phyloP scores from a whole-genome alignment of 2,797 vertebrate species.

The Mormyrus proboscirostris region DNA sequence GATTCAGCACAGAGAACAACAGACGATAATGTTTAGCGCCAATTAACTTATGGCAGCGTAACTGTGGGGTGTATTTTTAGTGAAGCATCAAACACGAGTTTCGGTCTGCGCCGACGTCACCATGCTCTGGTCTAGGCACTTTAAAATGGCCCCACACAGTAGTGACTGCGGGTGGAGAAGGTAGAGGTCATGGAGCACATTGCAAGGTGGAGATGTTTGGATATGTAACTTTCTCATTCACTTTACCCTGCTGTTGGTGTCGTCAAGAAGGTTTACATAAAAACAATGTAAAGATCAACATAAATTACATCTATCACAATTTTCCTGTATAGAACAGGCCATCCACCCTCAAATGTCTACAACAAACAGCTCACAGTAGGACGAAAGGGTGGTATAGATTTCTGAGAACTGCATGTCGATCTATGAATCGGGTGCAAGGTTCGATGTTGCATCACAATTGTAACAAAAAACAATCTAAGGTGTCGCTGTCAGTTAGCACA shows the following conservation, averaged over 20 bases:
- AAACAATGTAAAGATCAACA: conserved; percentile 6
- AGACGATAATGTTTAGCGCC: not conserved
- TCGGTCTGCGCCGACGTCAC: not conserved
- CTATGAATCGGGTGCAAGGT: not conserved
- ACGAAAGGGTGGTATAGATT: not conserved
- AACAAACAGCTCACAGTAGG: not conserved
- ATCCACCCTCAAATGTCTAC: not conserved
- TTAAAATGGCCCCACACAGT: not conserved
- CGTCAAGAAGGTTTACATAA: not conserved
- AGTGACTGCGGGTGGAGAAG: not conserved
- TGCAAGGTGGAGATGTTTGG: conserved; percentile 15
- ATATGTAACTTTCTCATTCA: conserved; percentile 10
- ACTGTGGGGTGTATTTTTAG: not conserved
- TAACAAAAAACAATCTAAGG: conserved; percentile 23
- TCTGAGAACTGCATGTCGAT: not conserved
- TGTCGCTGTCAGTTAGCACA: conserved; percentile 27
- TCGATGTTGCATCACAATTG: not conserved
- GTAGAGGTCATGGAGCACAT: not conserved
- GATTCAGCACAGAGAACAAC: not conserved
- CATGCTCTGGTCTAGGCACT: not conserved
- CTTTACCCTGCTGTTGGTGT: not conserved
- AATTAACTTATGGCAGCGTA: not conserved
- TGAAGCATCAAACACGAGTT: not conserved
- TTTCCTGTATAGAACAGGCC: not conserved
- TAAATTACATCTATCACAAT: not conserved